phyloP scores from a whole-genome alignment of 2,797 vertebrate genomes.

The Fistularia tabacaria region DNA sequence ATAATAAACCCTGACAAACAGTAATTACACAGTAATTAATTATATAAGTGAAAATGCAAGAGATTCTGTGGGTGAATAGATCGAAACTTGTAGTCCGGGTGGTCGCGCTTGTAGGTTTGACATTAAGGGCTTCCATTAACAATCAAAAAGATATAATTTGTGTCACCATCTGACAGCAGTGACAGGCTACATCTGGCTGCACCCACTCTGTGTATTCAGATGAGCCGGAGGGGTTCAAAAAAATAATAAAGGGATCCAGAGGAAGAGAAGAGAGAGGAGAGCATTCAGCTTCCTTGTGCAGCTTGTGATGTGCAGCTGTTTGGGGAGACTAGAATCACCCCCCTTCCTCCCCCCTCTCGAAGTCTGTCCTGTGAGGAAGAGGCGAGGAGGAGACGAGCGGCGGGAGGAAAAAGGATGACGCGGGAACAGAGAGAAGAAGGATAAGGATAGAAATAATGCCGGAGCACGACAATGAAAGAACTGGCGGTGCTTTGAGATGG shows the following conservation, averaged over 20 bases:
- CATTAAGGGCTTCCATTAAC: slow-evolving; percentile 65
- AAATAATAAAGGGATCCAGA: slow-evolving; percentile 40
- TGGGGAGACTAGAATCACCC: slow-evolving; percentile 47
- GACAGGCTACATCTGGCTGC: slow-evolving; percentile 54
- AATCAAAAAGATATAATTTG: slow-evolving; percentile 72
- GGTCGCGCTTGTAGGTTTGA: slow-evolving; percentile 43
- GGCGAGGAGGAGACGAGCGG: slow-evolving; percentile 42
- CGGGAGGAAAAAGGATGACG: slow-evolving; percentile 36
- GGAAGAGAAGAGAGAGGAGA: slow-evolving; percentile 22
- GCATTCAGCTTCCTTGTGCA: slow-evolving; percentile 57
- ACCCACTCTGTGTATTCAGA: slow-evolving; percentile 55
- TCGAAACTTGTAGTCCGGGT: slow-evolving; percentile 28
- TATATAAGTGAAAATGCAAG: neutral
- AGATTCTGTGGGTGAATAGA: slow-evolving; percentile 16
- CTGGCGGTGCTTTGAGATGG: too few species aligned
- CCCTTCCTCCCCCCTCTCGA: slow-evolving; percentile 40
- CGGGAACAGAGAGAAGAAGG: slow-evolving; percentile 18
- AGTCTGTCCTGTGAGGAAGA: slow-evolving; percentile 61
- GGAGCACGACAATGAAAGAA: slow-evolving; percentile 3
- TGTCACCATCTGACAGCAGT: slow-evolving; percentile 75
- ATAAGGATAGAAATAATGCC: slow-evolving; percentile 37
- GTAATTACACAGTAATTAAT: too few species aligned
- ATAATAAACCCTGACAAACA: too few species aligned
- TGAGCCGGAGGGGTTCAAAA: slow-evolving; percentile 38
- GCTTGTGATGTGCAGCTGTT: slow-evolving; percentile 68